These are phyloP conservation scores for Bambusicola thoracicus DNA, from an alignment of 2,113 vertebrate species.

Conservation along the genomic window DNA sequence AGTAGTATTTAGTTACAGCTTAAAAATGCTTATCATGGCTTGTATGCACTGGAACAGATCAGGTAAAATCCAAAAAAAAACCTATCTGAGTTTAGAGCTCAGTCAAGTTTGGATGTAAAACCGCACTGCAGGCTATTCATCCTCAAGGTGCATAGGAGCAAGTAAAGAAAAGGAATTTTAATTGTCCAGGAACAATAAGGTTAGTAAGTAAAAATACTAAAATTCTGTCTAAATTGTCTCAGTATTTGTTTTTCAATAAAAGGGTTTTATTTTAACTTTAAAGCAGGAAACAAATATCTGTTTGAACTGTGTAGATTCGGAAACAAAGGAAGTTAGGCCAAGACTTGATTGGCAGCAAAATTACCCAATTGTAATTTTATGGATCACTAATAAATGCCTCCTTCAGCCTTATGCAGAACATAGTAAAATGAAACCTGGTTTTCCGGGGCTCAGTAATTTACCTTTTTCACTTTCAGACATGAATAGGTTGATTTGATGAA, in stretches of 20 bases:
- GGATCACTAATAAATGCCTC: slow-evolving; percentile 18
- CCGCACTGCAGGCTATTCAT: background rate
- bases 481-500: slow-evolving; percentile 16
- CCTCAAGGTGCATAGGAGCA: background rate
- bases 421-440: slow-evolving; percentile 5
- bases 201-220: background rate
- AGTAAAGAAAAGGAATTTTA: background rate
- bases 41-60: background rate
- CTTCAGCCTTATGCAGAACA: background rate
- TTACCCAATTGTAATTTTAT: background rate
- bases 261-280: background rate
- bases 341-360: background rate
- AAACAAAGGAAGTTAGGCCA: background rate
- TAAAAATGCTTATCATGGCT: background rate
- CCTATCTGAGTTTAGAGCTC: background rate
- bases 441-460: background rate
- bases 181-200: background rate
- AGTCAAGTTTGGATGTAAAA: background rate
- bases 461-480: background rate
- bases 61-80: accelerated
- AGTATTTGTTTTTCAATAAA: background rate
- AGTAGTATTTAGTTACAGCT: background rate
- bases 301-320: background rate
- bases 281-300: background rate
- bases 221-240: background rate